A percentile compares a stretch with the other conserved stretches of the same genome.
Conservation (phyloP, 2,888 invertebrate genomes). For the Amiota mariae region DNA sequence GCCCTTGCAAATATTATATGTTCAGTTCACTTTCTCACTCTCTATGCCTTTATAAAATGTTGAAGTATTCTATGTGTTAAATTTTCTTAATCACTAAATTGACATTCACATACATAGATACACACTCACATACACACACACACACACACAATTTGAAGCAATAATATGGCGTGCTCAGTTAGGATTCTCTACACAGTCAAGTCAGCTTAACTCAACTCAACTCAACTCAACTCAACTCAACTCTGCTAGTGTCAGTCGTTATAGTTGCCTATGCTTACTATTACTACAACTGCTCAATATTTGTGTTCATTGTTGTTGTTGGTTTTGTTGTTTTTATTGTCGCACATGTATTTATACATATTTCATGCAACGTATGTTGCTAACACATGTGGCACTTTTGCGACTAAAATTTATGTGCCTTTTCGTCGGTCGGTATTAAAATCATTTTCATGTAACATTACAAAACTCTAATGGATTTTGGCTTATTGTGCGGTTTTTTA, state of each 20-base stretch:
- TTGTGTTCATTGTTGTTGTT: slow-evolving; percentile 14
- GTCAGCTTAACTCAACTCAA: not conserved
- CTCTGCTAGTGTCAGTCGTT: not conserved
- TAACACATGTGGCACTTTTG: slow-evolving; percentile 32
- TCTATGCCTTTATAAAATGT: too few species aligned
- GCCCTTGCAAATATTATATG: too few species aligned
- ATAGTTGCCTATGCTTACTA: not conserved
- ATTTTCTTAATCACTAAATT: slow-evolving; percentile 29
- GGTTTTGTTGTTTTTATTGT: slow-evolving; percentile 2
- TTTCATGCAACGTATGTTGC: slow-evolving; percentile 27
- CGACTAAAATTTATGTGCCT: slow-evolving; percentile 31
- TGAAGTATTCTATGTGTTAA: slow-evolving; percentile 1
- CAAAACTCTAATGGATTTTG: slow-evolving; percentile 31
- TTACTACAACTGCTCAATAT: not conserved
- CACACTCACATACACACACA: not conserved
- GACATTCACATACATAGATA: slow-evolving; percentile 17
- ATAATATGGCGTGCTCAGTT: not conserved
- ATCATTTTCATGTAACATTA: slow-evolving; percentile 35
- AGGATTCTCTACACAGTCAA: slow-evolving; percentile 7
- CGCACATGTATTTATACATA: slow-evolving; percentile 1
- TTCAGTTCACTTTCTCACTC: too few species aligned
- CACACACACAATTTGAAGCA: not conserved
- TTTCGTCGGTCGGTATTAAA: slow-evolving; percentile 31
- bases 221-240: slow-evolving; percentile 1
- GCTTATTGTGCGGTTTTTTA: slow-evolving; percentile 28